These are phyloP conservation scores for Mormyrus hasselquistii DNA, from an alignment of 2,797 vertebrate genomes.

Conservation along the genomic window DNA sequence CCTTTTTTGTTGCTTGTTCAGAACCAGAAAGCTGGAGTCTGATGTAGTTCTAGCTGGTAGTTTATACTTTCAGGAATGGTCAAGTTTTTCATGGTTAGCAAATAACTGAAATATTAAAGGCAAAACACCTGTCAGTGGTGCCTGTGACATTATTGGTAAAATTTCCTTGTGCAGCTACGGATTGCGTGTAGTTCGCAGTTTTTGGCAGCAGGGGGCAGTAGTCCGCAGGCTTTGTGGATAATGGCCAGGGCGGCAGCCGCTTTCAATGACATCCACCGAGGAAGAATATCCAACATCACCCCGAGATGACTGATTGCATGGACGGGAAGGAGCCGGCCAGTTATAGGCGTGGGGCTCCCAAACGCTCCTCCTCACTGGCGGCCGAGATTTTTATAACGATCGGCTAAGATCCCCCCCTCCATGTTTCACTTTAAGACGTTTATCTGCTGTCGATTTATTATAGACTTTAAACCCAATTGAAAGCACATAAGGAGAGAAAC, in stretches of 20 bases:
- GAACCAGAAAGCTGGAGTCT: background rate
- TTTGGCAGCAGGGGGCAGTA: conserved; percentile 19
- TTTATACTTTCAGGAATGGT: background rate
- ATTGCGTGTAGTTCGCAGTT: background rate
- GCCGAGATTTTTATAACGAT: background rate
- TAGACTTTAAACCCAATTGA: background rate
- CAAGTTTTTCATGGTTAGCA: background rate
- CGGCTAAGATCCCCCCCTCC: background rate
- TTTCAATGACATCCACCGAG: background rate
- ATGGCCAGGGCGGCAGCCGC: conserved; percentile 11
- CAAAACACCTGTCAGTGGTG: background rate
- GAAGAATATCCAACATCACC: background rate
- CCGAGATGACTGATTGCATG: background rate
- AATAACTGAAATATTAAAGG: background rate
- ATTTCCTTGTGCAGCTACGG: background rate
- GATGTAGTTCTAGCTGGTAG: background rate
- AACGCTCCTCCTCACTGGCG: background rate
- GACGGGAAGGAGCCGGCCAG: background rate
- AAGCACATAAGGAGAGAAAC: background rate
- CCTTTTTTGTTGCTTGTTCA: background rate
- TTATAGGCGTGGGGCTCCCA: background rate
- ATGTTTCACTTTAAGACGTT: background rate
- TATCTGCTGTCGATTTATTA: background rate
- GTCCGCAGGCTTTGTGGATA: conserved; percentile 16
- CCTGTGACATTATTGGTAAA: background rate